Percentiles rank a stretch among this genome's conserved stretches.
These are phyloP conservation scores for Acanthosoma haemorrhoidale DNA, from an alignment of 2,888 invertebrate genomes.

Conservation along the genomic window DNA sequence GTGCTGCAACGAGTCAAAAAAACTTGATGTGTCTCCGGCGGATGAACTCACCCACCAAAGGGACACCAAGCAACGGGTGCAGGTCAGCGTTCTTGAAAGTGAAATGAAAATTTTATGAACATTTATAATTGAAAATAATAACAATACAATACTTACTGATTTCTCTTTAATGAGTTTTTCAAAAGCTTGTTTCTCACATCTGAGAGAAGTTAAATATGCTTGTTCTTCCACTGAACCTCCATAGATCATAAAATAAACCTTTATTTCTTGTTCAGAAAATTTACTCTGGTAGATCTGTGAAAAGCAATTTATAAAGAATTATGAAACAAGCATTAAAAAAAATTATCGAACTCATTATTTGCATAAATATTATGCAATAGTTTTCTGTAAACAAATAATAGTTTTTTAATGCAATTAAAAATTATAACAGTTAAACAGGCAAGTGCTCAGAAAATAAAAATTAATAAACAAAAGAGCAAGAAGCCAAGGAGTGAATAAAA, in stretches of 20 bases:
- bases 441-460: too few relatives aligned
- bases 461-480: too few relatives aligned
- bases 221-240: conserved; percentile 95
- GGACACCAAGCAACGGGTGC: too few relatives aligned
- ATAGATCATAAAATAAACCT: conserved; percentile 86
- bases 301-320: neutral
- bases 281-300: conserved; percentile 58
- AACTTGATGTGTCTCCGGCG: too few relatives aligned
- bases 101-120: too few relatives aligned
- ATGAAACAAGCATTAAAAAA: neutral
- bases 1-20: too few relatives aligned
- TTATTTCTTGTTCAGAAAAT: conserved; percentile 52
- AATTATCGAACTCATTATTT: neutral
- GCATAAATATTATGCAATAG: neutral
- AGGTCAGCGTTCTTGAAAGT: too few relatives aligned
- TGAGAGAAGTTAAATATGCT: conserved; percentile 81
- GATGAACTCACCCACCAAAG: too few relatives aligned
- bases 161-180: conserved; percentile 87
- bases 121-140: neutral
- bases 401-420: too few relatives aligned
- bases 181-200: conserved; percentile 91
- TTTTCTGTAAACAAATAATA: neutral
- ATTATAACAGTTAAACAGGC: too few relatives aligned
- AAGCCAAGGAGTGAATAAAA: too few relatives aligned
- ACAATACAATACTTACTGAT: conserved; percentile 51